A percentile compares a stretch with the other conserved stretches of the same genome.
Conservation (phyloP, 2,888 invertebrate genomes). For the Drosophila fungiperda region DNA sequence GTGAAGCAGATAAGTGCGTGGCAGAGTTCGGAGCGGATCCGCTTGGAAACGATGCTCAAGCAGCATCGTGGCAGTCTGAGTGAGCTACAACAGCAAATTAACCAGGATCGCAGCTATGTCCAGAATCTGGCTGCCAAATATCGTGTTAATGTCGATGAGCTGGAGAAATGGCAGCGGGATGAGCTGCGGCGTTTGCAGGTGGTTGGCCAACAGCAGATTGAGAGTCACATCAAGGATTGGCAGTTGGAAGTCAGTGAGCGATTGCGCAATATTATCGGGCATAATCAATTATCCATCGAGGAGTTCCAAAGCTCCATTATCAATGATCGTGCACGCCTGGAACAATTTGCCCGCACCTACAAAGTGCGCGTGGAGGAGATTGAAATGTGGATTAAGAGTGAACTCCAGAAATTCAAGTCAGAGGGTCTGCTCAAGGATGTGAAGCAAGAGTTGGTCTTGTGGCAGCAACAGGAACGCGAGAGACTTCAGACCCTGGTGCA, state of each 20-base stretch:
- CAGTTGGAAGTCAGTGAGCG: constrained; percentile 78
- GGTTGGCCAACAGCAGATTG: constrained; percentile 69
- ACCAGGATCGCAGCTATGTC: constrained; percentile 78
- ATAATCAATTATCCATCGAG: constrained; percentile 83
- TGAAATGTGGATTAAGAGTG: constrained; percentile 82
- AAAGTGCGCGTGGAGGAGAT: constrained; percentile 83
- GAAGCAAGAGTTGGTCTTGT: constrained; percentile 77
- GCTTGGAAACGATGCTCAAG: constrained; percentile 77
- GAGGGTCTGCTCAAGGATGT: constrained; percentile 82
- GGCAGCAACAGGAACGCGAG: constrained; percentile 83
- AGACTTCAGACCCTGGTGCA: constrained; percentile 77
- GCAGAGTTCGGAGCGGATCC: constrained; percentile 82
- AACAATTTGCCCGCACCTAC: constrained; percentile 79
- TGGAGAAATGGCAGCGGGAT: constrained; percentile 83
- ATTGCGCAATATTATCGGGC: constrained; percentile 74
- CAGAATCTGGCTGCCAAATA: constrained; percentile 81
- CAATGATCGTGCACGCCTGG: constrained; percentile 80
- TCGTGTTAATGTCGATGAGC: constrained; percentile 82
- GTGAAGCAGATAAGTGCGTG: constrained; percentile 81
- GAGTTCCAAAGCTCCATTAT: constrained; percentile 82
- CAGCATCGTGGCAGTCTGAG: constrained; percentile 82
- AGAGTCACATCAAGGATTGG: constrained; percentile 82
- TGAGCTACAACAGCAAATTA: constrained; percentile 79
- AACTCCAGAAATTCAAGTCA: constrained; percentile 79
- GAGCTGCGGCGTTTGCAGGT: constrained; percentile 81